Evolutionary conservation across 23 tunicate genomes (phyloP).

Genomic region (Trididemnum clinides): DNA sequence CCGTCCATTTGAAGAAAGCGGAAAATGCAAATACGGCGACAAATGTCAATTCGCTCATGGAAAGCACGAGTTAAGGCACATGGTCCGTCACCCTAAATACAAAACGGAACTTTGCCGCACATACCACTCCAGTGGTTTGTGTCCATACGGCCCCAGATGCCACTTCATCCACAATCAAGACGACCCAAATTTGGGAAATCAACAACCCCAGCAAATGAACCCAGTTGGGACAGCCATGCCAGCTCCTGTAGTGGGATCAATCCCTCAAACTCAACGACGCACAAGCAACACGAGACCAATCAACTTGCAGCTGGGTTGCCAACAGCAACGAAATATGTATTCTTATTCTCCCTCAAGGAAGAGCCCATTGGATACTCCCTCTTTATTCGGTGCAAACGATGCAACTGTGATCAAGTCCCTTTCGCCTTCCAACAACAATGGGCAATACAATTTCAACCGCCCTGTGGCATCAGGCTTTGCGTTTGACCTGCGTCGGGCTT

Average conservation of each 20-base stretch:
- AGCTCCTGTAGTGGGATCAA: neutral
- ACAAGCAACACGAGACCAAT: slow-evolving; percentile 23
- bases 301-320: slow-evolving; percentile 42
- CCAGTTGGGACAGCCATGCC: slow-evolving; percentile 2
- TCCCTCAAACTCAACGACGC: slow-evolving; percentile 4
- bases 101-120: slow-evolving; percentile 97
- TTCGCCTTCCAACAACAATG: slow-evolving; percentile 21
- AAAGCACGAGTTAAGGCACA: slow-evolving; percentile 83
- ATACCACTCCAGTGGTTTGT: slow-evolving; percentile 93
- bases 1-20: slow-evolving; percentile 93
- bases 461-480: slow-evolving; percentile 1
- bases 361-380: slow-evolving; percentile 30
- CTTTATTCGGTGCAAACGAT: slow-evolving; percentile 44
- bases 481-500: neutral
- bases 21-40: slow-evolving; percentile 95
- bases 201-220: neutral
- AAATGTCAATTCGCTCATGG: slow-evolving; percentile 99
- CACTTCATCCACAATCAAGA: slow-evolving; percentile 95
- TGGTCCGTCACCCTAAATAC: slow-evolving; percentile 96
- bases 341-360: slow-evolving; percentile 18
- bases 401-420: slow-evolving; percentile 35
- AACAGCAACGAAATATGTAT: neutral
- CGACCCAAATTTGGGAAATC: slow-evolving; percentile 30
- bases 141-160: slow-evolving; percentile 96
- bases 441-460: slow-evolving; percentile 5